Evolutionary conservation across 2,888 invertebrate species (phyloP).

Genomic region (Hyposoter dolosus): DNA sequence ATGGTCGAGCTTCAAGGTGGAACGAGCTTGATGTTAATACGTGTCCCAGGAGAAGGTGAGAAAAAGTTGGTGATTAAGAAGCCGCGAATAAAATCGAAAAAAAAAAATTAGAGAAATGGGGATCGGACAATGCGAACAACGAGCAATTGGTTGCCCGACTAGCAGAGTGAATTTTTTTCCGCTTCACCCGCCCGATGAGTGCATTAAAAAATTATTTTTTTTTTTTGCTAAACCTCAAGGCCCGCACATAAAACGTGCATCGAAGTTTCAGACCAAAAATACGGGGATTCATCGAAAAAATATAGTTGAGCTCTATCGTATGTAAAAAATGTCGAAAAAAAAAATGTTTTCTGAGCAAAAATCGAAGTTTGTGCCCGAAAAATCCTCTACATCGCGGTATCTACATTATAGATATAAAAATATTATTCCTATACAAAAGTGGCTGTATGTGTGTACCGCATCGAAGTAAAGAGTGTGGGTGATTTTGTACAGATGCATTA

Average conservation of each 20-base stretch:
- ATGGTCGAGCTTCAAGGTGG: conserved; percentile 8
- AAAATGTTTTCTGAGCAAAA: not conserved
- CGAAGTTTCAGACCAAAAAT: not conserved
- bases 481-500: conserved; percentile 82
- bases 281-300: not conserved
- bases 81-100: conserved; percentile 50
- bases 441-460: not conserved
- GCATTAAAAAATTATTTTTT: not conserved
- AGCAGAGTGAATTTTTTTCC: not conserved
- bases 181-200: not conserved
- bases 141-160: not conserved
- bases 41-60: conserved; percentile 61
- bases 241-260: no score
- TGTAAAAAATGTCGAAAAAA: conserved; percentile 9
- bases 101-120: conserved; percentile 27
- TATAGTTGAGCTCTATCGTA: conserved; percentile 15
- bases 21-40: conserved; percentile 43
- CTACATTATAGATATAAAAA: not conserved
- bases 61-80: conserved; percentile 59
- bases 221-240: not conserved
- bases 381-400: not conserved
- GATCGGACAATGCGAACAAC: conserved; percentile 27
- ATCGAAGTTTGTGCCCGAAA: not conserved
- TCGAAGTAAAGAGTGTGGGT: conserved; percentile 69
- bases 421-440: conserved; percentile 13